Evolutionary conservation across 2,797 vertebrate species (phyloP).

Genomic region (Streptopelia turtur): DNA sequence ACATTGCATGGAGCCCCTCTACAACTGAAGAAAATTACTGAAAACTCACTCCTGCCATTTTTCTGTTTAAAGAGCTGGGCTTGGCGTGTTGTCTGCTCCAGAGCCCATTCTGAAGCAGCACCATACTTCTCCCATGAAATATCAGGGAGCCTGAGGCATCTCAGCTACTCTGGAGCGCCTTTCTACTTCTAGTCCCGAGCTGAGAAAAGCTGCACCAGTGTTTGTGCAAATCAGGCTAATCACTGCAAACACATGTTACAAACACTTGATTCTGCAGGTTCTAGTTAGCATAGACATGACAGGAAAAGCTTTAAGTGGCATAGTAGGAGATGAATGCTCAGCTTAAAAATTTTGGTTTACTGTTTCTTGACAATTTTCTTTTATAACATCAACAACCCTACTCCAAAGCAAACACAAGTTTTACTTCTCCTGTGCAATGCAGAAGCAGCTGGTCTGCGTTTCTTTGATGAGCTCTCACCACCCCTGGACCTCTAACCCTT

Average conservation of each 20-base stretch:
- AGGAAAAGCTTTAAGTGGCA: neutral
- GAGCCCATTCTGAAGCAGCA: neutral
- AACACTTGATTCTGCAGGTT: neutral
- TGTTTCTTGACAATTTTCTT: neutral
- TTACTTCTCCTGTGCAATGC: neutral
- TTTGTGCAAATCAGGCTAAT: neutral
- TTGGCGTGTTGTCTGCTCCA: neutral
- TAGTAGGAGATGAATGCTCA: neutral
- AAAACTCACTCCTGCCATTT: neutral
- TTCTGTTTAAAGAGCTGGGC: neutral
- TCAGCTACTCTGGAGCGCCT: neutral
- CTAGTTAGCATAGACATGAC: neutral
- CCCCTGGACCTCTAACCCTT: neutral
- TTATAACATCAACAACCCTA: neutral
- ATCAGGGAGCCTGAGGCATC: rapidly evolving
- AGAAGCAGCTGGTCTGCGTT: neutral
- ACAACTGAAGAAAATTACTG: neutral
- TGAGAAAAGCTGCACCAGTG: neutral
- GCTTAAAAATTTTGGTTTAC: neutral
- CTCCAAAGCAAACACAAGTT: neutral
- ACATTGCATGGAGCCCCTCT: neutral
- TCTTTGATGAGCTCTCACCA: neutral
- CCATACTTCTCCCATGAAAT: neutral
- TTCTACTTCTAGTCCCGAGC: neutral
- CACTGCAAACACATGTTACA: neutral